Conservation (phyloP, 23 tunicate species). For the Styela plicata region DNA sequence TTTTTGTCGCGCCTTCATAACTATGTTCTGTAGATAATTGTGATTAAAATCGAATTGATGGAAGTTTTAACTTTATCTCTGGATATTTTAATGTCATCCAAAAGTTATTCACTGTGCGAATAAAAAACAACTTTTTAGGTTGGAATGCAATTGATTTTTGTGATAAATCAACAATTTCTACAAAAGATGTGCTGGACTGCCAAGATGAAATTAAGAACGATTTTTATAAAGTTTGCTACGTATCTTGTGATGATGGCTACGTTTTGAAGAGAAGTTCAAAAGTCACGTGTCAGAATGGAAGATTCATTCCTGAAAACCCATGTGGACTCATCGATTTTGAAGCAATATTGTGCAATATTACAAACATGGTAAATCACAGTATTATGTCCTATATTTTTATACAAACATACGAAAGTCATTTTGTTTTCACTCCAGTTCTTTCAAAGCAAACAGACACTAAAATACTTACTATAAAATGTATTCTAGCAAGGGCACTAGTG, state of each 20-base stretch:
- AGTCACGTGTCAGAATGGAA: slow-evolving; percentile 4
- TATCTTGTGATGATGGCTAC: not conserved
- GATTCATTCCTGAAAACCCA: slow-evolving; percentile 2
- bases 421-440: no score
- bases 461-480: no score
- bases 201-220: not conserved
- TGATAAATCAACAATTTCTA: not conserved
- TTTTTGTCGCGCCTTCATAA: no score
- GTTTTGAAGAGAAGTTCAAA: not conserved
- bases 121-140: not conserved
- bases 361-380: slow-evolving; percentile 11
- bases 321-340: slow-evolving; percentile 5
- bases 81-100: no score
- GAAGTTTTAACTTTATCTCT: no score
- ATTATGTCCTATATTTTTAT: no score
- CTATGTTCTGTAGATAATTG: no score
- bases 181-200: not conserved
- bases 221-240: slow-evolving; percentile 1
- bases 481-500: no score
- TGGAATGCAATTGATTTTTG: not conserved
- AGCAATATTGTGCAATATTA: not conserved
- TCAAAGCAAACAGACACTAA: no score
- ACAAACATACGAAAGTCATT: no score
- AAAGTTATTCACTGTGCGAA: no score
- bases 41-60: no score